A percentile compares a stretch with the other conserved stretches of the same genome.
Evolutionary conservation across 2,888 invertebrate genomes (phyloP).

Genomic region (Trypoxylon attenuatum): DNA sequence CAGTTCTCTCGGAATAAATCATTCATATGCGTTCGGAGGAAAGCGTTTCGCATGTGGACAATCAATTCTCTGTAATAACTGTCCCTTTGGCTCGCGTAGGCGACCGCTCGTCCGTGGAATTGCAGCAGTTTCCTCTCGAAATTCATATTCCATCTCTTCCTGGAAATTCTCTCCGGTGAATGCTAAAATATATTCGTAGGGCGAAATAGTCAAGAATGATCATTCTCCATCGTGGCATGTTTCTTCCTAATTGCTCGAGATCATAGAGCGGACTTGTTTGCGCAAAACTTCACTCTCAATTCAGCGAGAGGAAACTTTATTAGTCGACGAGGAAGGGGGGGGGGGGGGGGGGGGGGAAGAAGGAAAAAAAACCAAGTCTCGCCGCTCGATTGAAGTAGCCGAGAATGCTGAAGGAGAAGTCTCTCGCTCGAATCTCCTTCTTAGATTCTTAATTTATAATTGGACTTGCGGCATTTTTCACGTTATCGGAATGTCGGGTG

Average conservation of each 20-base stretch:
- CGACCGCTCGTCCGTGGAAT: too few species aligned
- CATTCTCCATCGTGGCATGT: too few species aligned
- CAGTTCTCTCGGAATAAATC: background rate
- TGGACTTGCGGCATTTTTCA: constrained; percentile 45
- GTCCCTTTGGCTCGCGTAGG: too few species aligned
- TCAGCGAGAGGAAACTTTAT: constrained; percentile 2
- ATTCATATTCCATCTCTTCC: too few species aligned
- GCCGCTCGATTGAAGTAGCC: constrained; percentile 19
- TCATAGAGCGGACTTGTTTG: background rate
- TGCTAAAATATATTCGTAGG: background rate
- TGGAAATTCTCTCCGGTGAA: too few species aligned
- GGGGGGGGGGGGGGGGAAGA: too few species aligned
- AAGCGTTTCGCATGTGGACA: background rate
- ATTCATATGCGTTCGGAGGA: background rate
- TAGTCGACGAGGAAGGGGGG: too few species aligned
- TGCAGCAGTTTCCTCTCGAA: too few species aligned
- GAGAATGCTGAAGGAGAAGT: constrained; percentile 25
- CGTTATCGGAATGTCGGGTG: constrained; percentile 37
- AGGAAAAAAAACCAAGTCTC: constrained; percentile 34
- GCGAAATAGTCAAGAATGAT: background rate
- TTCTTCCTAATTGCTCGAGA: background rate
- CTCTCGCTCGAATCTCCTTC: constrained; percentile 35
- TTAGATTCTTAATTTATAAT: constrained; percentile 45
- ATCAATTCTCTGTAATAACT: background rate
- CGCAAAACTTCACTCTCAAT: constrained; percentile 3